Evolutionary conservation across 2,797 vertebrate genomes (phyloP).

Genomic region (Cetoscarus ocellatus): DNA sequence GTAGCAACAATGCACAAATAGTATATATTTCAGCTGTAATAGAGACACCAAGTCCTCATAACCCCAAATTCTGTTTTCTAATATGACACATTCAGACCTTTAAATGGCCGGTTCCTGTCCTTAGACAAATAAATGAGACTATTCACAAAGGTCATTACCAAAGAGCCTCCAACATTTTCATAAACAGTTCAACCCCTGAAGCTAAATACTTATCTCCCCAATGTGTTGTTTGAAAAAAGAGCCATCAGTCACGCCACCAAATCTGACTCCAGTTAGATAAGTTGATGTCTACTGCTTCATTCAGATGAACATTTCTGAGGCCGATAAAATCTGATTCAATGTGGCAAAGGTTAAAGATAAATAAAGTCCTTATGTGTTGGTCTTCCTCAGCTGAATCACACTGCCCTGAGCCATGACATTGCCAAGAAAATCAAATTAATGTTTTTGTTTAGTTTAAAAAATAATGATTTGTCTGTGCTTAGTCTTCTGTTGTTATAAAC

Average conservation of each 20-base stretch:
- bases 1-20: too few relatives aligned
- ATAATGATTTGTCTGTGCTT: constrained; percentile 43
- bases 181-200: not conserved
- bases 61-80: too few relatives aligned
- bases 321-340: constrained; percentile 21
- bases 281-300: constrained; percentile 27
- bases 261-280: constrained; percentile 32
- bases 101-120: too few relatives aligned
- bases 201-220: not conserved
- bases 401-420: constrained; percentile 24
- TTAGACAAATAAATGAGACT: not conserved
- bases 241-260: constrained; percentile 20
- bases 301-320: constrained; percentile 16
- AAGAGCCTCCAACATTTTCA: not conserved
- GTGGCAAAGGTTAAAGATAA: constrained; percentile 51
- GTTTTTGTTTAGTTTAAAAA: constrained; percentile 27
- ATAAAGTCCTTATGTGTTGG: constrained; percentile 27
- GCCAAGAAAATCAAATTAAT: constrained; percentile 30
- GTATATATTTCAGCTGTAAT: too few relatives aligned
- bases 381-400: not conserved
- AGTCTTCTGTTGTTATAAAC: constrained; percentile 53
- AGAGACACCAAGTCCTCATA: too few relatives aligned
- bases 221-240: not conserved
- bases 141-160: not conserved
- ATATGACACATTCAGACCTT: not conserved